These are phyloP conservation scores for Archocentrus centrarchus DNA, from an alignment of 2,113 vertebrate species.

Conservation along the genomic window DNA sequence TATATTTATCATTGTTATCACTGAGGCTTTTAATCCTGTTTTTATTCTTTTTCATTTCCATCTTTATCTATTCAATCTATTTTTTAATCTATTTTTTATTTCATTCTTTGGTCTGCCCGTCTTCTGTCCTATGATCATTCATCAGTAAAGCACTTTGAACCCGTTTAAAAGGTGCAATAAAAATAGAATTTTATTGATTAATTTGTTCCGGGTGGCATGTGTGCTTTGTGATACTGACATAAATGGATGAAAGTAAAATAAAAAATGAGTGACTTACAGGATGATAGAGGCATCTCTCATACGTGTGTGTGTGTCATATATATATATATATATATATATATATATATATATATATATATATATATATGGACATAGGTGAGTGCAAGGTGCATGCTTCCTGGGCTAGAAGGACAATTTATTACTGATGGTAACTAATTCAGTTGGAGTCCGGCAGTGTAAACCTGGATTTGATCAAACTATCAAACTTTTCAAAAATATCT, in stretches of 20 bases:
- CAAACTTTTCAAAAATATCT: no score
- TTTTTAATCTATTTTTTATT: neutral
- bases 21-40: neutral
- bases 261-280: neutral
- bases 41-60: neutral
- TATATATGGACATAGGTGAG: neutral
- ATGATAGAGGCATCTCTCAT: neutral
- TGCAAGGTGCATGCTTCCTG: neutral
- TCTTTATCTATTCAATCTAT: neutral
- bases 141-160: neutral
- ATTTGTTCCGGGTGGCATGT: neutral
- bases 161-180: neutral
- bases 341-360: neutral
- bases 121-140: neutral
- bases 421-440: neutral
- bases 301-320: no score
- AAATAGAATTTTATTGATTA: constrained; percentile 1
- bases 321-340: neutral
- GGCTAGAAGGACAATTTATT: neutral
- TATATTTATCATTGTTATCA: neutral
- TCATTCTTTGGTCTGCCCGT: neutral
- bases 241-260: no score
- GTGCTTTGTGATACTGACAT: no score
- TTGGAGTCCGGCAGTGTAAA: neutral
- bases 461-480: neutral